These are phyloP conservation scores for Notarius lentiginosus DNA, from an alignment of 2,113 vertebrate genomes.

Conservation along the genomic window DNA sequence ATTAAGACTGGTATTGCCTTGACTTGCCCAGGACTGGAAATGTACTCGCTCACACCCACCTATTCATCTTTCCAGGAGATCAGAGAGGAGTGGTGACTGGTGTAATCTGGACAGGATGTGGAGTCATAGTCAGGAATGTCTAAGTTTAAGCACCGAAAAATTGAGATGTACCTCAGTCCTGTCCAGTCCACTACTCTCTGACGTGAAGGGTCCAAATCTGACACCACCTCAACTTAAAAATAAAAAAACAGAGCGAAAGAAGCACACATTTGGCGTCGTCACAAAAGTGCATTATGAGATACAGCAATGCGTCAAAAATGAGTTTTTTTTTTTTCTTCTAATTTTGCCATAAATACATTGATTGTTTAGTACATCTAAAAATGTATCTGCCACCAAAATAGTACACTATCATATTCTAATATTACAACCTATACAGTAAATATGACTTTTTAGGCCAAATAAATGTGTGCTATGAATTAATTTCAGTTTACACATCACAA, in stretches of 20 bases:
- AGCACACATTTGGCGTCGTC: background rate
- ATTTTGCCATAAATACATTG: too few relatives aligned
- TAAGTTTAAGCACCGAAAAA: background rate
- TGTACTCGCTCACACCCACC: constrained; percentile 27
- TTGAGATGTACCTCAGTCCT: background rate
- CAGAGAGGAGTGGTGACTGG: constrained; percentile 23
- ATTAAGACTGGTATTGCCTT: constrained; percentile 21
- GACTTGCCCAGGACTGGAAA: constrained; percentile 29
- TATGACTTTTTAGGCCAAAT: too few relatives aligned
- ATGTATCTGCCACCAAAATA: too few relatives aligned
- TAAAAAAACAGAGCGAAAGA: background rate
- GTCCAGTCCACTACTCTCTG: background rate
- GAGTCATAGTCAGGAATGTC: constrained; percentile 21
- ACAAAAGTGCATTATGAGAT: too few relatives aligned
- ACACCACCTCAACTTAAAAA: background rate
- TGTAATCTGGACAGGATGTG: constrained; percentile 45
- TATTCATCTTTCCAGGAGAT: constrained; percentile 26
- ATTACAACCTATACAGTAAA: too few relatives aligned
- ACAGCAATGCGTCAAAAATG: too few relatives aligned
- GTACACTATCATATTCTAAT: too few relatives aligned
- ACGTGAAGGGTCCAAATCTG: background rate
- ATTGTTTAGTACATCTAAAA: too few relatives aligned
- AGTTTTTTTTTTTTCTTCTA: too few relatives aligned
- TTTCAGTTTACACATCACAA: too few relatives aligned
- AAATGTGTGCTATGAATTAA: too few relatives aligned